Base-by-base conservation (phyloP, 92 coral and sea anemone species). In the Hydrozoanthus gracilis region DNA sequence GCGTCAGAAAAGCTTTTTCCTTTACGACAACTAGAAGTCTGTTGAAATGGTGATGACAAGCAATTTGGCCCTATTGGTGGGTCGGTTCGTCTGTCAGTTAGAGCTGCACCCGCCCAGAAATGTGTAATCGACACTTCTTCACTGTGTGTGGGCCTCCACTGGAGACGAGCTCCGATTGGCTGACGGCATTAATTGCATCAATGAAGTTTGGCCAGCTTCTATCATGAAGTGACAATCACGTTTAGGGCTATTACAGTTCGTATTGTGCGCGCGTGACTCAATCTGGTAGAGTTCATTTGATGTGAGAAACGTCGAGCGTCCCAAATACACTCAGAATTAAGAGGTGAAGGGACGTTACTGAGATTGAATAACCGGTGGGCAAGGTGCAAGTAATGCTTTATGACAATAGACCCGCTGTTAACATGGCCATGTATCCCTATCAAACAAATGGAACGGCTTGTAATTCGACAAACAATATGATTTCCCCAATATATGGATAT, bases 361-460 rank as follows among this genome's bases (percentile, higher is more conserved):
- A 90, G 64, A 77, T 49, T 35, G 60, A 39, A 68, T 48, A 51
- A 71, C 86, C 69, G 89, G 93, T 77, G 71, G 66, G 80, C 77
- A 65, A 87, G 88, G 87, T 69, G 82, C 89, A 73, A 73, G 84
- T 65, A 77, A 78, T 73, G 88, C 75, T 77, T 79, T 76, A 67
- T 84, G 82, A 71, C 65, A 73, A 85, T 48, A 46, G 82, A 56
- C 88, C 73, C 50, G 91, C 89, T 68, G 73, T 80, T 65, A 80
- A 80, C 48, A 96, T 96, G 98, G 87, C 98, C 18, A 97, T 97
- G 99, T 97, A 97, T 90, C 95, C 99, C 44, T 97, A 97, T 79
- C 95, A 93, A 18, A 72, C 98, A 58, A 97, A 91, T 80, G 83
- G 94, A 84, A 86, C 97, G 18, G 92, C 91, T 44, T 80, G 85